Evolutionary conservation across 2,888 invertebrate genomes (phyloP), one percentile per base, ranked within the genome.

Genomic region (Dynastes hyllus): DNA sequence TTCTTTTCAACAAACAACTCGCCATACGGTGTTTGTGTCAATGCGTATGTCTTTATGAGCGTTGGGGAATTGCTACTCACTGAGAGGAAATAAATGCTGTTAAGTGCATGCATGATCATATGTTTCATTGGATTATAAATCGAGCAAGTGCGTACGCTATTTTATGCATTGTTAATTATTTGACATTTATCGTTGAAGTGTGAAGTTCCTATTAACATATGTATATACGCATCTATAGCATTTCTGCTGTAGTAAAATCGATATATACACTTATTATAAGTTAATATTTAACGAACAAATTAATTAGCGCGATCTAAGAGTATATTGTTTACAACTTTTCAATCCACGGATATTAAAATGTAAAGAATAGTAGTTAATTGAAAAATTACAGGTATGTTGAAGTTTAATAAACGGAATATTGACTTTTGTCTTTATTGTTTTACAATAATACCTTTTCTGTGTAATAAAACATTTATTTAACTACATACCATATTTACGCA

Each of bases 1-100:
- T 78, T 82, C 84, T 82, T 83, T 84, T 84, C 83, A 83, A 32
- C 67, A 76, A 61, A 76, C 80, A 76, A 75, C 61, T 81, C 81
- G 81, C 83, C 84, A 84, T 84, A 84, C 84, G 83, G 84, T 82
- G 81, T 81, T 81, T 80, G 81, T 82, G 73, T 75, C 73, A 75
- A 45, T 61, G 73, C 73, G 61, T 75, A 61, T 80, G 55, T 75
- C 73, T 75, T 50, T 75, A 50, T 75, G 76, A 51, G 70, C 79
- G 71, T 50, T 45, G 80, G 78, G 61, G 76, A 76, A 76, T 81
- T 77, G 76, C 67, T 80, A 78, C 80, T 79, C 80, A 80, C 79
- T 81, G 82, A 81, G 81, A 81, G 81, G 81, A 80, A 81, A 78
- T 81, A 61, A 80, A 81, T 82, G 81, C 78, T 80, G 76, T 81